Percentiles rank a stretch among this genome's conserved stretches.
phyloP scores from a whole-genome alignment of 2,113 vertebrate species.

The Lophochroa leadbeateri region DNA sequence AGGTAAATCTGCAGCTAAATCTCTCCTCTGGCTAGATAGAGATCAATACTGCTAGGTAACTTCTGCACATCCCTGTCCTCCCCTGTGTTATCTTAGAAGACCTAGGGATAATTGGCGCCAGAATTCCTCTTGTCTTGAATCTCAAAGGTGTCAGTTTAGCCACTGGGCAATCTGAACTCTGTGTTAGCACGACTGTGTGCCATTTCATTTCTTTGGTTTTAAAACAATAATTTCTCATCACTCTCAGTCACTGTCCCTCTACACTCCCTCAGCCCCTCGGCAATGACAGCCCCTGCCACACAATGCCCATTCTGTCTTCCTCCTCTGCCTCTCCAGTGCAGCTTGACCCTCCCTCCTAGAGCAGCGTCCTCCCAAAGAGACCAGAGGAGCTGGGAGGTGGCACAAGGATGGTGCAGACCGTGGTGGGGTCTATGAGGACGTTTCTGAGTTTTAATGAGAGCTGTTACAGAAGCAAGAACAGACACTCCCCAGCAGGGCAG shows the following conservation, averaged over 20 bases:
- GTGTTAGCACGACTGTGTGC: background rate
- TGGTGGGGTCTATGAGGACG: rapidly evolving
- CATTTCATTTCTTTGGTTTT: background rate
- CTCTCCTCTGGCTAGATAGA: background rate
- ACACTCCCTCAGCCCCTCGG: background rate
- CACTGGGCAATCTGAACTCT: background rate
- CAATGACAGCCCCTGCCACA: slow-evolving; percentile 1
- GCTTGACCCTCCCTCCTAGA: background rate
- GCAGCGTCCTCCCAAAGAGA: background rate
- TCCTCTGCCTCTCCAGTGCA: background rate
- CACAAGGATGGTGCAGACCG: background rate
- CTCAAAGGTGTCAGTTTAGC: background rate
- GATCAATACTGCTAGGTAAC: background rate
- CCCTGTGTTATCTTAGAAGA: background rate
- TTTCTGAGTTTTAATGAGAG: background rate
- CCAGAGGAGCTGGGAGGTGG: background rate
- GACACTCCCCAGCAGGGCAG: background rate
- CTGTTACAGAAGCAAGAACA: background rate
- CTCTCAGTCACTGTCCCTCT: background rate
- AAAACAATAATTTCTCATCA: slow-evolving; percentile 40
- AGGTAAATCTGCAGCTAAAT: background rate
- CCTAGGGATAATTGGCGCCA: rapidly evolving
- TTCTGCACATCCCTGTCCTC: background rate
- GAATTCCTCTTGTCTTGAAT: background rate
- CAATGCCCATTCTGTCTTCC: background rate